Base-by-base conservation (phyloP, 2,888 invertebrate genomes). In the Choreutis nemorana region DNA sequence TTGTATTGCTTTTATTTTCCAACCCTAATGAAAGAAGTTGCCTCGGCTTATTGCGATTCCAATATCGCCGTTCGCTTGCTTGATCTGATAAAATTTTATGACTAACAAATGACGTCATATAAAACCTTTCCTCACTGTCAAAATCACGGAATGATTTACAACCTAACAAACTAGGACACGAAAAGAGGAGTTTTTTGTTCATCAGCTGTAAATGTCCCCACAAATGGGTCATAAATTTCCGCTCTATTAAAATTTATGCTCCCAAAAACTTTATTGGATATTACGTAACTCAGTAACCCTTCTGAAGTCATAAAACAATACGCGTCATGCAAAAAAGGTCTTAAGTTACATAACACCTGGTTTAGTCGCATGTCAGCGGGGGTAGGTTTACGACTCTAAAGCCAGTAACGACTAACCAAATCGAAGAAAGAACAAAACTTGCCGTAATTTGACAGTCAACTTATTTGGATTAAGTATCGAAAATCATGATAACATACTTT, bases 1-100 rank as follows among this genome's bases (percentile, higher is more conserved):
- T 72, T 68, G 68, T 75, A 71, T 77, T 73, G 73, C 70, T 75
- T 75, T 75, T 77, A 72, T 75, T 72, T 68, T 71, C 58, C 58
- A 66, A 66, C 64, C 65, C 62, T 73, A 77, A 77, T 77, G 73
- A 75, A 75, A 73, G 67, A 72, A 72, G 61, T 73, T 72, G 67
- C 63, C 58, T 65, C 56, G 59, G 58, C 56, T 59, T 63, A 67
- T 65, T 58, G 63, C 67, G 58, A 65, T 67, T 62, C 63, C 64
- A 60, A 67, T 68, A 61, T 63, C 61, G 61, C 49, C 53, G 50
- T 45, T 43, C 46, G 36, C 40, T 42, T 35, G 46, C 48, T 35
- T 30, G 26, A 39, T 31, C 28, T 22, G 23, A n/a, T n/a, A n/a
- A n/a, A n/a, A n/a, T n/a, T n/a, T n/a, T n/a, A n/a, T n/a, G n/a